These are phyloP conservation scores for Holocentrus rufus DNA, from an alignment of 2,797 vertebrate species.

Conservation along the genomic window DNA sequence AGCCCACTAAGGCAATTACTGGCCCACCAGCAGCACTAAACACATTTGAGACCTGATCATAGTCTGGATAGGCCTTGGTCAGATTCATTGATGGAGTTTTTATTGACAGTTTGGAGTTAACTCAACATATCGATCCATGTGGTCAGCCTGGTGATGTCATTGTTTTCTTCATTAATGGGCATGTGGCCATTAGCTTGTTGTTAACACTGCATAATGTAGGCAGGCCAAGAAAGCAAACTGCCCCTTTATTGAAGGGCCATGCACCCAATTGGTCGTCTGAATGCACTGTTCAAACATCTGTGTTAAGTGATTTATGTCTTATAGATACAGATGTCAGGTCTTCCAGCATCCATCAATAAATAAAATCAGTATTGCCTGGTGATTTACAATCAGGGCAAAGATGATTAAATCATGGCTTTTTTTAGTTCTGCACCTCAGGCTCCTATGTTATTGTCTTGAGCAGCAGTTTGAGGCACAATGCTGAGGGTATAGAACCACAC, in stretches of 20 bases:
- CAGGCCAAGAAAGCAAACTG: conserved; percentile 34
- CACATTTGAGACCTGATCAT: conserved; percentile 69
- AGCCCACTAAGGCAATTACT: conserved; percentile 72
- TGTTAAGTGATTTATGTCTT: conserved; percentile 29
- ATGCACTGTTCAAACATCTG: not conserved
- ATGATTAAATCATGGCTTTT: conserved; percentile 36
- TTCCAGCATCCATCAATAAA: conserved; percentile 36
- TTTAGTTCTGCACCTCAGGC: conserved; percentile 15
- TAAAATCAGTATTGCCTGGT: conserved; percentile 30
- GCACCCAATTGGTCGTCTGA: not conserved
- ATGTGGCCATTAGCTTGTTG: conserved; percentile 44
- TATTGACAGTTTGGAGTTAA: conserved; percentile 77
- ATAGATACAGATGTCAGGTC: conserved; percentile 16
- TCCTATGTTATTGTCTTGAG: conserved; percentile 45
- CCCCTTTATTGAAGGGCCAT: conserved; percentile 29
- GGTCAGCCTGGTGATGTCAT: conserved; percentile 76
- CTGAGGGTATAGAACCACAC: conserved; percentile 34
- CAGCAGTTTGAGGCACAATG: conserved; percentile 36
- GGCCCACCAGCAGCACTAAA: conserved; percentile 69
- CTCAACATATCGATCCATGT: conserved; percentile 62
- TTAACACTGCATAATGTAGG: conserved; percentile 47
- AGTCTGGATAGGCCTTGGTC: conserved; percentile 58
- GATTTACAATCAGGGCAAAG: conserved; percentile 22
- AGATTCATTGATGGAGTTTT: conserved; percentile 72
- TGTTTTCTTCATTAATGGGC: conserved; percentile 50